Evolutionary conservation across 2,888 invertebrate genomes (phyloP).

Genomic region (Yponomeuta cagnagella): DNA sequence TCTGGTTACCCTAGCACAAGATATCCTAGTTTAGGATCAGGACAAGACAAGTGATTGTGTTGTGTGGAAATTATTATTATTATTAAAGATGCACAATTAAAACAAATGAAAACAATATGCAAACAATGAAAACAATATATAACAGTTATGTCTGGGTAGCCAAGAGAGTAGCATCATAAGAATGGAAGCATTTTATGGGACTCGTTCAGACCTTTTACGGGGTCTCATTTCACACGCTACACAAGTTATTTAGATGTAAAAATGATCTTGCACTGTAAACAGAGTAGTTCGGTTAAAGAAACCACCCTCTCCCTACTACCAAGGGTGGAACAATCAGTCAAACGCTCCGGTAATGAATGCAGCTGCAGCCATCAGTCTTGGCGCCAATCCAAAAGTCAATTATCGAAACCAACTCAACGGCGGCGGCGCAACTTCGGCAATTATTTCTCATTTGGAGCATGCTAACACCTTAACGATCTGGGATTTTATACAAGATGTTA

Average conservation of each 20-base stretch:
- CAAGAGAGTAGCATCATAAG: too few relatives aligned
- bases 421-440: constrained; percentile 47
- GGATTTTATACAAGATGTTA: constrained; percentile 5
- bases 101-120: too few relatives aligned
- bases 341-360: constrained; percentile 18
- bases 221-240: too few relatives aligned
- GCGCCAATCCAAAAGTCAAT: constrained; percentile 64
- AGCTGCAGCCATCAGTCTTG: constrained; percentile 37
- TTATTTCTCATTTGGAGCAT: constrained; percentile 57
- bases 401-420: constrained; percentile 45
- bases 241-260: background rate
- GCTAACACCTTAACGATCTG: constrained; percentile 56
- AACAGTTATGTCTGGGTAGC: too few relatives aligned
- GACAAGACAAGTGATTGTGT: too few relatives aligned
- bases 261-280: background rate
- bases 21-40: too few relatives aligned
- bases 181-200: too few relatives aligned
- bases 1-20: too few relatives aligned
- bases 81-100: too few relatives aligned
- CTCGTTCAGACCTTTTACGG: too few relatives aligned
- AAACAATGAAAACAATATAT: too few relatives aligned
- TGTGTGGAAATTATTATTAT: too few relatives aligned
- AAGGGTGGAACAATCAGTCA: constrained; percentile 21
- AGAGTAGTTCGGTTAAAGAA: background rate
- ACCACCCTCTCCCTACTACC: background rate